Percentiles rank a stretch among this genome's conserved stretches.
phyloP scores from a whole-genome alignment of 1,140 invertebrate species.

The Ceratitis capitata region DNA sequence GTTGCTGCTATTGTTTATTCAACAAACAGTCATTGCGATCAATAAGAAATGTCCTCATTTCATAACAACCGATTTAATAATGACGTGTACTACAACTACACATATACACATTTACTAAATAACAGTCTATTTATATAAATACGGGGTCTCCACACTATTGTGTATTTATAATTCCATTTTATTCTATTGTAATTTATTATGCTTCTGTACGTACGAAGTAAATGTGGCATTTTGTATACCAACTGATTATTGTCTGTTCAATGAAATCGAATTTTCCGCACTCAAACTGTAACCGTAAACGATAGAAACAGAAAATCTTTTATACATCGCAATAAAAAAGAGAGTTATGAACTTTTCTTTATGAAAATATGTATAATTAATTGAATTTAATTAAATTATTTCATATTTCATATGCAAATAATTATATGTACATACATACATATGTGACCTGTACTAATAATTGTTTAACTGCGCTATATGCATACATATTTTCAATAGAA shows the following conservation, averaged over 20 bases:
- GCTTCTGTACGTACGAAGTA: not conserved
- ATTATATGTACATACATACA: too few relatives aligned
- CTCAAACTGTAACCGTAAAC: not conserved
- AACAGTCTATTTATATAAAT: not conserved
- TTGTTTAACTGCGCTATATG: not conserved
- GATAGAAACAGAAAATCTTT: not conserved
- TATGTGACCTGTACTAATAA: too few relatives aligned
- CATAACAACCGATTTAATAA: not conserved
- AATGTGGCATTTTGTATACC: not conserved
- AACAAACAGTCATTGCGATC: not conserved
- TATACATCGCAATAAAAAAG: not conserved
- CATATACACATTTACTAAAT: not conserved
- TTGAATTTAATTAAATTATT: too few relatives aligned
- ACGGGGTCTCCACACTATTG: not conserved
- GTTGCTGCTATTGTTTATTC: not conserved
- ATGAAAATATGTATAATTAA: not conserved
- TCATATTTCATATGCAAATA: too few relatives aligned
- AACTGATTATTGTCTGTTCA: not conserved
- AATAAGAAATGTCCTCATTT: not conserved
- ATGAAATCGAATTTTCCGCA: not conserved
- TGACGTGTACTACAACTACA: not conserved
- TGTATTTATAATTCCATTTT: slow-evolving; percentile 4
- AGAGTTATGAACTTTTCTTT: not conserved
- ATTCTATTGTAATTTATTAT: not conserved
- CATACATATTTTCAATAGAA: slow-evolving; percentile 19